A percentile compares a stretch with the other conserved stretches of the same genome.
Evolutionary conservation across 2,888 invertebrate species (phyloP).

Genomic region (Plagodis dolabraria): DNA sequence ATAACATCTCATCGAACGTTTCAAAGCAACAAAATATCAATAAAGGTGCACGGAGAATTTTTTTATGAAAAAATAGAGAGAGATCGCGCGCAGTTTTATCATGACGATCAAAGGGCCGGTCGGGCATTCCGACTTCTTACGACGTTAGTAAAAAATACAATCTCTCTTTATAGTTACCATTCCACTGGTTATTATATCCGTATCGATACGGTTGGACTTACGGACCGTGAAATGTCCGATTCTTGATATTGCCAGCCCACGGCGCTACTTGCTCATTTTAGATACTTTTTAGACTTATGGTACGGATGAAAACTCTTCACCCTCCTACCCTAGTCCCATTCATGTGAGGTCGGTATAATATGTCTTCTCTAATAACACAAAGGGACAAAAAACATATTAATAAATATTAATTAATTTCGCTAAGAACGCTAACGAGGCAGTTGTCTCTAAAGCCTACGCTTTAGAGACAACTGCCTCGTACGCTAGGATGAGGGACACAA

Average conservation of each 20-base stretch:
- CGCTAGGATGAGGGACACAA: no score
- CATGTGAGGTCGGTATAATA: no score
- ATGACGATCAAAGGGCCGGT: conserved; percentile 83
- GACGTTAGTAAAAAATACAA: conserved; percentile 85
- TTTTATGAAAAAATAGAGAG: conserved; percentile 68
- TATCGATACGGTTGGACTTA: conserved; percentile 79
- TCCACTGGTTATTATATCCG: conserved; percentile 83
- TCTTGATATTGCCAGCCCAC: conserved; percentile 70
- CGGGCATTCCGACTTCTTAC: conserved; percentile 83
- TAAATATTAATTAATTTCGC: no score
- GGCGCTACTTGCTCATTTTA: conserved; percentile 62
- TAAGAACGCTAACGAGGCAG: no score
- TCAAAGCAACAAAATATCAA: conserved; percentile 63
- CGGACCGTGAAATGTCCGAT: conserved; percentile 80
- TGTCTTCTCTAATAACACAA: no score
- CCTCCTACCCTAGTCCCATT: no score
- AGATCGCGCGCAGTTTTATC: conserved; percentile 79
- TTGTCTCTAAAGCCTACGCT: no score
- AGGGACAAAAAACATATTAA: no score
- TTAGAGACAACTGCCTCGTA: no score
- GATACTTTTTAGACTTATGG: conserved; percentile 54
- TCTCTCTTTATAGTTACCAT: conserved; percentile 85
- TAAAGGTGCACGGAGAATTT: conserved; percentile 63
- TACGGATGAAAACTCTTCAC: conserved; percentile 17
- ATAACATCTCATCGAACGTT: conserved; percentile 51